Conservation (phyloP, 2,797 vertebrate genomes). For the Linurgus olivaceus region DNA sequence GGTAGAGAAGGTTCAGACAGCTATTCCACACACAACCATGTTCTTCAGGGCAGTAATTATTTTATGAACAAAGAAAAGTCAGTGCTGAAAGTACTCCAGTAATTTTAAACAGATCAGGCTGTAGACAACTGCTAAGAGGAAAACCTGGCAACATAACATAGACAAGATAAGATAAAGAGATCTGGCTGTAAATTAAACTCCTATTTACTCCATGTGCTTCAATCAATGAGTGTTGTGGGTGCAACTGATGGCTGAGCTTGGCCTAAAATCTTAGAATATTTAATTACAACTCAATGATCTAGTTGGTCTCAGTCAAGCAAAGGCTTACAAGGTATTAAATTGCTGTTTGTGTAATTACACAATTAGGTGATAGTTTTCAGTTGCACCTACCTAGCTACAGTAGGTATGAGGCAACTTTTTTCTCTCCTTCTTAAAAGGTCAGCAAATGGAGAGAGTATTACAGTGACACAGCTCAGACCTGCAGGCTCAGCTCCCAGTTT, state of each 20-base stretch:
- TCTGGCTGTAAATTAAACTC: neutral
- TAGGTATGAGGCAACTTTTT: neutral
- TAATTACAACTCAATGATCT: neutral
- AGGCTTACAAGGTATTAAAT: slow-evolving; percentile 9
- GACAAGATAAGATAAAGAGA: neutral
- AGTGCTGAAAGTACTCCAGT: neutral
- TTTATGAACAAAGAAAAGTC: neutral
- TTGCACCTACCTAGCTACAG: neutral
- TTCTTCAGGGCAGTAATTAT: neutral
- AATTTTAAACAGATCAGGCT: neutral
- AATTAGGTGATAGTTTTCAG: neutral
- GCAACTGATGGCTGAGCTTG: neutral
- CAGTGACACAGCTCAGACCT: neutral
- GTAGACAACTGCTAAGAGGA: neutral
- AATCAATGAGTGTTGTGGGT: neutral
- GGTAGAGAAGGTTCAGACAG: neutral
- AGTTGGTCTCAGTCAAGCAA: neutral
- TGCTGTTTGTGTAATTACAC: neutral
- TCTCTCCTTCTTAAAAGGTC: neutral
- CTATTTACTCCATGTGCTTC: neutral
- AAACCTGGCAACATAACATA: neutral
- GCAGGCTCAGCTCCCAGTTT: neutral
- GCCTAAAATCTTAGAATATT: neutral
- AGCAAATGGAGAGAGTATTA: neutral
- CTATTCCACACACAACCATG: neutral